phyloP scores from a whole-genome alignment of 2,888 invertebrate genomes.

The Heliconius hortense region DNA sequence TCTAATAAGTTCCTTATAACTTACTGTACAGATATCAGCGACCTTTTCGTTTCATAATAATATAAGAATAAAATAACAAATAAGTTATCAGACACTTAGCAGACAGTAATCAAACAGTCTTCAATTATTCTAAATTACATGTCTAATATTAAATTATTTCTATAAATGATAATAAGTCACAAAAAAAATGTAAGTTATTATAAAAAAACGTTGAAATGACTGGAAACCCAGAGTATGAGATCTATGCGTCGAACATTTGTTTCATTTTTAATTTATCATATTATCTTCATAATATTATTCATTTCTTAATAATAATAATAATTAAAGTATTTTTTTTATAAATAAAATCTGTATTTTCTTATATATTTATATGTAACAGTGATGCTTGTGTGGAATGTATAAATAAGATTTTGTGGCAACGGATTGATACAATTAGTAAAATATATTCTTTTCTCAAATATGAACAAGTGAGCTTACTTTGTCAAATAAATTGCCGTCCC shows the following conservation, averaged over 20 bases:
- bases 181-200: conserved; percentile 47
- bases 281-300: not conserved
- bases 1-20: conserved; percentile 6
- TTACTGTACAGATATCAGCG: not conserved
- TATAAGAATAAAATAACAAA: not conserved
- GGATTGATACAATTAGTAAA: conserved; percentile 14
- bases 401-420: conserved; percentile 21
- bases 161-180: conserved; percentile 41
- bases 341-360: conserved; percentile 12
- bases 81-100: conserved; percentile 11
- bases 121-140: conserved; percentile 39
- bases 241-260: not conserved
- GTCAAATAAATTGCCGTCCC: not conserved
- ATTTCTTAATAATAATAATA: not conserved
- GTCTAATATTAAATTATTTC: conserved; percentile 40
- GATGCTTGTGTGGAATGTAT: conserved; percentile 14
- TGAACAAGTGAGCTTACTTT: not conserved
- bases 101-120: conserved; percentile 27
- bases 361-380: conserved; percentile 11
- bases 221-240: not conserved
- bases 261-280: conserved; percentile 7
- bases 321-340: conserved; percentile 6
- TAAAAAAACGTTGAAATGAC: conserved; percentile 33
- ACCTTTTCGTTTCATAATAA: not conserved
- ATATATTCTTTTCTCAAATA: not conserved